Evolutionary conservation across 2,797 vertebrate species (phyloP).

Genomic region (Aeoliscus strigatus): DNA sequence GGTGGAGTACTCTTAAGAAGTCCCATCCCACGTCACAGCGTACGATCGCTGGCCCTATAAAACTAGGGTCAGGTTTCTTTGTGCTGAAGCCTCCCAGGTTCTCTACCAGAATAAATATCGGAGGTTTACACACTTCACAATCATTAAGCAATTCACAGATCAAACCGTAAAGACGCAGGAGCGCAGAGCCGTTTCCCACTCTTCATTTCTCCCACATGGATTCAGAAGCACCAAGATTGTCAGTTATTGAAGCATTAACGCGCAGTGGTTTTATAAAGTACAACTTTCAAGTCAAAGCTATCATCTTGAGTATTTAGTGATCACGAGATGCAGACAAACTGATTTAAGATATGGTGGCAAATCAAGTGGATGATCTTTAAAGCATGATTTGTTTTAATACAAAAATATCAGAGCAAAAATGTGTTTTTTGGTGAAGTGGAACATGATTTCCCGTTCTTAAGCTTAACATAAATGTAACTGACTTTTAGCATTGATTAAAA

Average conservation of each 20-base stretch:
- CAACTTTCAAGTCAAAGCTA: background rate
- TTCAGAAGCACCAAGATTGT: slow-evolving; percentile 39
- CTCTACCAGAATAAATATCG: slow-evolving; percentile 39
- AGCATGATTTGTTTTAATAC: slow-evolving; percentile 4
- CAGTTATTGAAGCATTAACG: slow-evolving; percentile 30
- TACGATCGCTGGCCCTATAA: slow-evolving; percentile 64
- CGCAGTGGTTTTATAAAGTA: background rate
- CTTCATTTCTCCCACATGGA: slow-evolving; percentile 21
- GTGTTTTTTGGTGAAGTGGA: slow-evolving; percentile 25
- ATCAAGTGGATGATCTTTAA: slow-evolving; percentile 5
- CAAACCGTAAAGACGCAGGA: slow-evolving; percentile 39
- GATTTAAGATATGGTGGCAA: slow-evolving; percentile 1
- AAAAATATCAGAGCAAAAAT: slow-evolving; percentile 17
- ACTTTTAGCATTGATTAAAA: slow-evolving; percentile 8
- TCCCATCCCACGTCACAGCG: slow-evolving; percentile 17
- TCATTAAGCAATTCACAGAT: slow-evolving; percentile 49
- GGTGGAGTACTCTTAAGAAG: slow-evolving; percentile 9
- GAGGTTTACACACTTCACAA: slow-evolving; percentile 43
- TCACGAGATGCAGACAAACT: slow-evolving; percentile 6
- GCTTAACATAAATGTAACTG: no score
- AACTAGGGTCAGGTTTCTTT: slow-evolving; percentile 60
- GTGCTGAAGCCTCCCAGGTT: slow-evolving; percentile 13
- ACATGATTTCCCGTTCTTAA: no score
- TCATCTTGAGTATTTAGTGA: slow-evolving; percentile 1
- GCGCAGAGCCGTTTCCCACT: slow-evolving; percentile 14